A percentile compares a stretch with the other conserved stretches of the same genome.
These are phyloP conservation scores for Bradypus variegatus DNA, from an alignment of 2,797 vertebrate species.

Conservation along the genomic window DNA sequence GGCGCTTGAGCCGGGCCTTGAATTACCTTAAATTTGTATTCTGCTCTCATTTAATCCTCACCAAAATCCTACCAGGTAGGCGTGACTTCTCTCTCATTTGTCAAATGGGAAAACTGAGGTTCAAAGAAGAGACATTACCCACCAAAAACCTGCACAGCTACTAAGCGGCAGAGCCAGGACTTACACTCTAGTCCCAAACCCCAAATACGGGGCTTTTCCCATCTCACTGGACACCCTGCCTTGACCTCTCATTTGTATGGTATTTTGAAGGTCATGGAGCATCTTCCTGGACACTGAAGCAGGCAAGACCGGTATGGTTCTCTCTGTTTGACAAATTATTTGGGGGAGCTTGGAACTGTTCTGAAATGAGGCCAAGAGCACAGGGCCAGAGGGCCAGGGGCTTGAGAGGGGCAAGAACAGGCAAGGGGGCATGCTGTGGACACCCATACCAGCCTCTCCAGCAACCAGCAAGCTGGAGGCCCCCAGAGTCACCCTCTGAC, in stretches of 20 bases:
- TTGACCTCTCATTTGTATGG: neutral
- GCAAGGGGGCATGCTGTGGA: rapidly evolving
- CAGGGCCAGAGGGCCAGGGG: neutral
- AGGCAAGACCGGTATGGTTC: neutral
- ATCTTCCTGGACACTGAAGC: neutral
- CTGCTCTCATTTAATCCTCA: neutral
- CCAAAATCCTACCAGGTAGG: neutral
- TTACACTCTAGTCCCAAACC: neutral
- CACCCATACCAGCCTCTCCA: neutral
- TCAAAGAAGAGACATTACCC: neutral
- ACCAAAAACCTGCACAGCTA: neutral
- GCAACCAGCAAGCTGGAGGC: neutral
- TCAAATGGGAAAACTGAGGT: neutral
- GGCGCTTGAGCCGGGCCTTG: neutral
- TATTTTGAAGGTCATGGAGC: neutral
- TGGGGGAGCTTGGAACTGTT: neutral
- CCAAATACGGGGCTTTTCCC: neutral
- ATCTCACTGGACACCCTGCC: neutral
- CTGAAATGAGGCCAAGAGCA: neutral
- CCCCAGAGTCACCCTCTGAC: neutral
- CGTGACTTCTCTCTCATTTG: neutral
- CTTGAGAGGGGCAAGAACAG: rapidly evolving
- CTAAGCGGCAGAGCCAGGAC: neutral
- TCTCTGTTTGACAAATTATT: neutral
- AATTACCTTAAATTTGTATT: neutral